Evolutionary conservation across 2,113 vertebrate species (phyloP), one percentile per base, ranked within the genome.

Genomic region (Melanostigma gelatinosum): DNA sequence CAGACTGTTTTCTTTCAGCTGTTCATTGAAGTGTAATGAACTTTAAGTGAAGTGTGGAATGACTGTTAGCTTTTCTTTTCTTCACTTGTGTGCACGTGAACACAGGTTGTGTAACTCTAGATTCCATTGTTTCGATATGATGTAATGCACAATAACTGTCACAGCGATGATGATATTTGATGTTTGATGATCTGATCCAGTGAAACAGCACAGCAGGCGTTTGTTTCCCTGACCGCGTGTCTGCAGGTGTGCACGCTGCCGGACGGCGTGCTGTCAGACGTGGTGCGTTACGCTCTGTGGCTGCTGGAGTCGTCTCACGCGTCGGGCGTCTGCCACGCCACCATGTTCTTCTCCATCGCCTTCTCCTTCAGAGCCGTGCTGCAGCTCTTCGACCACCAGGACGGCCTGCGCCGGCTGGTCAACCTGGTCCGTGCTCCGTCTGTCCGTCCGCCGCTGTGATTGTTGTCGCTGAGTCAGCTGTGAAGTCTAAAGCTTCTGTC

Each of bases 301-400:
- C 92, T 99, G 64, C 93, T 99, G 96, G 98, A 99, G 87, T 99
- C 97, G 75, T 98, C 98, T 16, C 98, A 99, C 0, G 96, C 97
- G 5, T 99, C 98, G 0, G 98, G 97, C 58, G 96, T 98, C 91
- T 99, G 98, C 92, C 98, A 99, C 55, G 97, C 98, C 86, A 99
- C 98, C 90, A 98, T 99, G 97, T 99, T 99, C 91, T 99, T 99
- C 94, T 98, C 97, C 85, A 98, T 99, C 85, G 97, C 97, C 63
- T 99, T 99, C 92, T 97, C 96, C 13, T 99, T 98, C 89, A 94
- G 97, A 40, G 97, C 96, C 0, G 96, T 99, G 58, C 94, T 99
- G 84, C 96, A 97, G 85, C 97, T 99, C 29, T 99, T 99, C 50
- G 97, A 99, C 90, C 95, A 93, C 18, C 97, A 97, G 16, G 98